phyloP scores from a whole-genome alignment of 2,888 invertebrate genomes.

The Leucozona laternaria region DNA sequence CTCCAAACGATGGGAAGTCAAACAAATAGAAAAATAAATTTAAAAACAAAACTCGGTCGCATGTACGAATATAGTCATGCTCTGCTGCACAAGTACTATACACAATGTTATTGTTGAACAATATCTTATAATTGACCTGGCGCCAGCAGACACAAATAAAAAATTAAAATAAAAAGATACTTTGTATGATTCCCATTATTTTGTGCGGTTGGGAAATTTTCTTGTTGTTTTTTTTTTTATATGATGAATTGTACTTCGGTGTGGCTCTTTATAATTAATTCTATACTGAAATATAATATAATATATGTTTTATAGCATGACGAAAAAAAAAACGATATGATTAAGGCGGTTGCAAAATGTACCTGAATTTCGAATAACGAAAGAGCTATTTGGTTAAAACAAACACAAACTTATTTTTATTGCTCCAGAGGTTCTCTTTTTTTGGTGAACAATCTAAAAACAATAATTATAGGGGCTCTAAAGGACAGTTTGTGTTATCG shows the following conservation, averaged over 20 bases:
- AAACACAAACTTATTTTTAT: too few relatives aligned
- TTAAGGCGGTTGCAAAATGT: background rate
- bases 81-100: constrained; percentile 47
- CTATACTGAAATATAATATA: background rate
- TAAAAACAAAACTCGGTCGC: constrained; percentile 59
- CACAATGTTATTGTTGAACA: constrained; percentile 66
- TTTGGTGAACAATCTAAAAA: too few relatives aligned
- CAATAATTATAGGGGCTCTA: too few relatives aligned
- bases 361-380: too few relatives aligned
- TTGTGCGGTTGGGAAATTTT: constrained; percentile 2
- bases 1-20: constrained; percentile 22
- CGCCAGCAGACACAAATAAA: constrained; percentile 74
- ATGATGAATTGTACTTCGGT: background rate
- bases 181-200: constrained; percentile 26
- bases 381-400: too few relatives aligned
- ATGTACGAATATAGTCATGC: constrained; percentile 47
- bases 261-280: background rate
- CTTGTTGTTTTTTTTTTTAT: background rate
- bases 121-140: constrained; percentile 77
- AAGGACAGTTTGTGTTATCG: too few relatives aligned
- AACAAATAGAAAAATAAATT: constrained; percentile 23
- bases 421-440: too few relatives aligned
- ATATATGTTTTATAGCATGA: background rate
- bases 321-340: background rate
- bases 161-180: constrained; percentile 9